Percentiles rank a stretch among this genome's conserved stretches.
Evolutionary conservation across 1,140 invertebrate species (phyloP).

Genomic region (Drosophila triauraria): DNA sequence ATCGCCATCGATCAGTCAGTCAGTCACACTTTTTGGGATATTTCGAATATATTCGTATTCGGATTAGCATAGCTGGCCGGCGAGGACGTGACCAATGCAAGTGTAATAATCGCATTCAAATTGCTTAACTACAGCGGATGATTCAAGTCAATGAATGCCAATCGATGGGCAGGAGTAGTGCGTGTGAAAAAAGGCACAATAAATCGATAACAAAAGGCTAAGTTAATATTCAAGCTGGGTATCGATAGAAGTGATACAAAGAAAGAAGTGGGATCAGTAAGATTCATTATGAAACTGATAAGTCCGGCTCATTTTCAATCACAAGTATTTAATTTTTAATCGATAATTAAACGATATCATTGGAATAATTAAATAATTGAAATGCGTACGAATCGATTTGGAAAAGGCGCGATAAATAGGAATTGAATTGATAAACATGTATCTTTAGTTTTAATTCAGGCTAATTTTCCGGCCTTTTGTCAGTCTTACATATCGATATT

Average conservation of each 20-base stretch:
- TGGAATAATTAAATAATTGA: too few species aligned
- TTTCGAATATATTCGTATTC: conserved; percentile 3
- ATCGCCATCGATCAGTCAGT: conserved; percentile 16
- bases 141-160: not conserved
- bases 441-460: too few species aligned
- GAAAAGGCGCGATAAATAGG: not conserved
- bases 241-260: not conserved
- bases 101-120: conserved; percentile 19
- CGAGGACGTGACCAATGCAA: conserved; percentile 27
- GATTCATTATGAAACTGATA: not conserved
- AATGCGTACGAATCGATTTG: too few species aligned
- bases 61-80: not conserved
- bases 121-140: conserved; percentile 8
- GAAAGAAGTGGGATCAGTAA: too few species aligned
- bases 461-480: too few species aligned
- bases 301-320: too few species aligned
- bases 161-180: not conserved
- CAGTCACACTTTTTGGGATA: conserved; percentile 40
- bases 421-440: not conserved
- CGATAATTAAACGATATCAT: too few species aligned
- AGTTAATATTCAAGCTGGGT: not conserved
- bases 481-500: too few species aligned
- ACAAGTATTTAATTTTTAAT: too few species aligned
- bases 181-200: not conserved
- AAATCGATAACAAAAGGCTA: not conserved